phyloP scores from a whole-genome alignment of 2,113 vertebrate genomes.

The Thalassarche chlororhynchos region DNA sequence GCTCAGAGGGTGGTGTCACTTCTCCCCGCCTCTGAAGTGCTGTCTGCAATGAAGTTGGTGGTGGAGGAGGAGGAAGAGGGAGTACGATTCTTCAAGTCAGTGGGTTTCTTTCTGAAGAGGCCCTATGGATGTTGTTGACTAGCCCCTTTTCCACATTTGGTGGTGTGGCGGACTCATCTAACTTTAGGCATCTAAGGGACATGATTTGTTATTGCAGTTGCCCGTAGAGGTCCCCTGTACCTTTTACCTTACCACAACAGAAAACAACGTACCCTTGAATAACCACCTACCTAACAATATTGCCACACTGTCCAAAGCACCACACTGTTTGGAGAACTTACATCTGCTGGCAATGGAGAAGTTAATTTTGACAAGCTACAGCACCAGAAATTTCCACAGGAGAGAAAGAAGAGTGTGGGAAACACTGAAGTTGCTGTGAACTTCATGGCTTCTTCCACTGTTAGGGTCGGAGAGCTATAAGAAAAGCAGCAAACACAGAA shows the following conservation, averaged over 20 bases:
- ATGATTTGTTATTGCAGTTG: background rate
- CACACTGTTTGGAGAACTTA: background rate
- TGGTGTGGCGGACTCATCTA: background rate
- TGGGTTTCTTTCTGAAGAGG: background rate
- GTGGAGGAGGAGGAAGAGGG: background rate
- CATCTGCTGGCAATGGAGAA: background rate
- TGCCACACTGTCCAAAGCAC: background rate
- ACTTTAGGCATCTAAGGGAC: background rate
- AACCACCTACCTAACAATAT: background rate
- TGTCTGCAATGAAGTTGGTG: background rate
- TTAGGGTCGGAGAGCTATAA: background rate
- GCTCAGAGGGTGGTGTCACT: background rate
- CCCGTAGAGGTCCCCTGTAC: background rate
- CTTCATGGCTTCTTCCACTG: background rate
- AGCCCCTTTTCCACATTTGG: background rate
- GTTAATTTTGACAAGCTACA: background rate
- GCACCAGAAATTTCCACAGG: background rate
- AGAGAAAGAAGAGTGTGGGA: background rate
- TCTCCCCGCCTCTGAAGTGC: background rate
- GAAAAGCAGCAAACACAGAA: background rate
- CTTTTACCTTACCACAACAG: background rate
- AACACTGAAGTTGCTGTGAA: background rate
- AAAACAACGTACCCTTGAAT: background rate
- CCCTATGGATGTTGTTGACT: background rate
- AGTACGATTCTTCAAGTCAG: background rate